Evolutionary conservation across 2,113 vertebrate species (phyloP).

Genomic region (Prochilodus magdalenae): DNA sequence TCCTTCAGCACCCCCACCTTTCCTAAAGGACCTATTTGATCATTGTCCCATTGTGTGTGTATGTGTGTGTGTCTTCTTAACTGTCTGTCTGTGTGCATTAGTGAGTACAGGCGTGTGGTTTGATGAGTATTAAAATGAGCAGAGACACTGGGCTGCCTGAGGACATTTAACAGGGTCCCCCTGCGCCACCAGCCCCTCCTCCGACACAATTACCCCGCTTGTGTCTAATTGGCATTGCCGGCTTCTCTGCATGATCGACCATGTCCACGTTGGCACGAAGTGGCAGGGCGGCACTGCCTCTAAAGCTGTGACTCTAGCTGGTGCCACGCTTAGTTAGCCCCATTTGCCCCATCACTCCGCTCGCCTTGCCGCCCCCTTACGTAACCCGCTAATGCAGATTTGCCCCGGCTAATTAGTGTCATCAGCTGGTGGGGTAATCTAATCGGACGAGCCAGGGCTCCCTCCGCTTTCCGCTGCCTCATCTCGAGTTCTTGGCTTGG

Average conservation of each 20-base stretch:
- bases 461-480: slow-evolving; percentile 1
- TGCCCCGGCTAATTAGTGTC: slow-evolving; percentile 80
- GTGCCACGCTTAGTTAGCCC: slow-evolving; percentile 78
- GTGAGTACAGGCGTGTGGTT: slow-evolving; percentile 70
- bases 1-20: slow-evolving; percentile 4
- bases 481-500: slow-evolving; percentile 1
- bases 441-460: slow-evolving; percentile 69
- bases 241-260: slow-evolving; percentile 80
- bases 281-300: slow-evolving; percentile 72
- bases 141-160: slow-evolving; percentile 73
- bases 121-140: slow-evolving; percentile 69
- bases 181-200: slow-evolving; percentile 73
- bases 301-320: slow-evolving; percentile 80
- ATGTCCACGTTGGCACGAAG: slow-evolving; percentile 79
- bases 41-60: slow-evolving; percentile 39
- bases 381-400: slow-evolving; percentile 80
- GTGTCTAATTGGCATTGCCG: slow-evolving; percentile 82
- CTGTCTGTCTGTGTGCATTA: slow-evolving; percentile 48
- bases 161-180: slow-evolving; percentile 75
- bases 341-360: slow-evolving; percentile 28
- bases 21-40: slow-evolving; percentile 54
- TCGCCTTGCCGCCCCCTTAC: slow-evolving; percentile 71
- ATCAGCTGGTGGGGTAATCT: slow-evolving; percentile 76
- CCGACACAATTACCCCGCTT: slow-evolving; percentile 79
- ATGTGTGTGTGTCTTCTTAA: slow-evolving; percentile 39